These are phyloP conservation scores for Caerostris darwini DNA, from an alignment of 1,140 invertebrate species.

Conservation along the genomic window DNA sequence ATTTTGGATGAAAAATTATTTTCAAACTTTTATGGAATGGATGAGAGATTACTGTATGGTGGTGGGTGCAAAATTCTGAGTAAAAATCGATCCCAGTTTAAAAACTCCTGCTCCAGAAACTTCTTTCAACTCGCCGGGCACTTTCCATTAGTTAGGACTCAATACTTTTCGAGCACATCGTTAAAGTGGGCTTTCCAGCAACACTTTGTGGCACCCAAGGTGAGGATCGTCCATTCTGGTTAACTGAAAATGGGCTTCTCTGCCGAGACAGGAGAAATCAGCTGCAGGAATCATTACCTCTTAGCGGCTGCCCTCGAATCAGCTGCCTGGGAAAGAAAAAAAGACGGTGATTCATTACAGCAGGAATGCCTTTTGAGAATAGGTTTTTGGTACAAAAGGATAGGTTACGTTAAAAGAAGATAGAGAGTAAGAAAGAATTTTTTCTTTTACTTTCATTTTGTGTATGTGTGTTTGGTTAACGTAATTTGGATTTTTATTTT, in stretches of 20 bases:
- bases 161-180: not conserved
- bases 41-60: too few species aligned
- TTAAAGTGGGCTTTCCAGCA: not conserved
- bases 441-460: too few species aligned
- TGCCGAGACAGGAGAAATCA: not conserved
- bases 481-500: not conserved
- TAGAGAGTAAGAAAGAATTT: not conserved
- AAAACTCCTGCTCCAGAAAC: not conserved
- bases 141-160: slow-evolving; percentile 4
- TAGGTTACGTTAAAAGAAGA: not conserved
- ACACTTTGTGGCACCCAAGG: not conserved
- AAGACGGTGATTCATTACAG: not conserved
- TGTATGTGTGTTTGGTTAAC: too few species aligned
- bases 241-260: slow-evolving; percentile 7
- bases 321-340: not conserved
- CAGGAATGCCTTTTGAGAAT: not conserved
- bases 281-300: not conserved
- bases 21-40: too few species aligned
- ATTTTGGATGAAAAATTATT: too few species aligned
- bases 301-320: not conserved
- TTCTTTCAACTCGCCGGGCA: not conserved
- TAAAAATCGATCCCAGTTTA: not conserved
- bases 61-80: too few species aligned
- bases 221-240: slow-evolving; percentile 1
- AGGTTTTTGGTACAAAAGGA: not conserved